Conservation (phyloP, 1,140 invertebrate genomes). For the Wasmannia auropunctata region DNA sequence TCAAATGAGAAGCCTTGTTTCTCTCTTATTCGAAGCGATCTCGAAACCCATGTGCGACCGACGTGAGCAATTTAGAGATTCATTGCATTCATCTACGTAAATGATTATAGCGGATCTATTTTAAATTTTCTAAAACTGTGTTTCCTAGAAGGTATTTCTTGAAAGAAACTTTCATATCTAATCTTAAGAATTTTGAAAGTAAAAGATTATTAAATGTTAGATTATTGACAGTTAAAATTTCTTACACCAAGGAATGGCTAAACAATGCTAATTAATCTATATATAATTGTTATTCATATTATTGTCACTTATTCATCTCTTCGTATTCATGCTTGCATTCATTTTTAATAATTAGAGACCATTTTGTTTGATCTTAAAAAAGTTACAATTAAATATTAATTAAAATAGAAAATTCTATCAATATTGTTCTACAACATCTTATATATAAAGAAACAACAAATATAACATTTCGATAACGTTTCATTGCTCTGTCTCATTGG, state of each 20-base stretch:
- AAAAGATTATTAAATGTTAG: neutral
- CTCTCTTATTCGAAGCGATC: conserved; percentile 26
- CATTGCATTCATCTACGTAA: conserved; percentile 3
- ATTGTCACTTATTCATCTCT: neutral
- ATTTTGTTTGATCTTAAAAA: neutral
- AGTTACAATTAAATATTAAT: neutral
- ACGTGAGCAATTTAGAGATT: neutral
- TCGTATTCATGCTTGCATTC: neutral
- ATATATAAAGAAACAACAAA: neutral
- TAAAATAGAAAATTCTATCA: neutral
- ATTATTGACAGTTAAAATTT: neutral
- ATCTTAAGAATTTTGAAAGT: neutral
- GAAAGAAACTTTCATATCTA: neutral
- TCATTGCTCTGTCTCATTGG: conserved; percentile 26
- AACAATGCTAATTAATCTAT: neutral
- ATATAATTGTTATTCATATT: neutral
- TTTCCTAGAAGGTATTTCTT: neutral
- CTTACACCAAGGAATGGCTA: neutral
- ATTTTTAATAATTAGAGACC: neutral
- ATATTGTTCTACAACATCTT: neutral
- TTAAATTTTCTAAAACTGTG: neutral
- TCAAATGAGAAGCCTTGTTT: conserved; percentile 31
- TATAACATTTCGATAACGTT: conserved; percentile 10
- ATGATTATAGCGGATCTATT: neutral
- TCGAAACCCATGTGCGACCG: conserved; percentile 22